Evolutionary conservation across 2,797 vertebrate species (phyloP), one percentile per base, ranked within the genome.

Genomic region (Ciconia nigra): DNA sequence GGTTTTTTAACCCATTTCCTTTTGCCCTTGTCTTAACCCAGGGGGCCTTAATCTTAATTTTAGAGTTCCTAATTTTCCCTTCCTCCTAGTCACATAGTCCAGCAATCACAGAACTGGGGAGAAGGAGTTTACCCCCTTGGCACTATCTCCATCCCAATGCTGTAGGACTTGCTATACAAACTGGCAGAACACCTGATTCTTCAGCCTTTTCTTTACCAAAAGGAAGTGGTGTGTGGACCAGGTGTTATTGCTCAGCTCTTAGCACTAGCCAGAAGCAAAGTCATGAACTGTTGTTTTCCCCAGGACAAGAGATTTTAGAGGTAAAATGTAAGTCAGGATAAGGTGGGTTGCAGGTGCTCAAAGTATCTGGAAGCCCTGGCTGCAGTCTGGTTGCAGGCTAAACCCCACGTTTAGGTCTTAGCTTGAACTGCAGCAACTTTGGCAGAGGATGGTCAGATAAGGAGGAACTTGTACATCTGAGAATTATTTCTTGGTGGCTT

Each of bases 351-450:
- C 21, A 29, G n/a, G 51, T 54, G 42, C 42, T 51, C 15, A 5
- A 3, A 39, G 83, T 31, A 2, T 13, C 58, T 63, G 66, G 77
- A 19, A 73, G 71, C 25, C 18, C 39, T 39, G 42, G 59, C 26
- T 47, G n/a, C 18, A 51, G 9, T 33, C 55, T 42, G 29, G 24
- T 16, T 35, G 20, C 33, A 51, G 58, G 21, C 59, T 71, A 19
- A 67, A 5, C 57, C 3, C 0, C 31, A 1, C 2, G 0, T 31
- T n/a, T 44, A n/a, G 20, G 35, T 20, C 22, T 41, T 35, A 9
- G 22, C 35, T 65, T 41, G 66, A 66, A 25, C 10, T 31, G 19
- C 37, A 46, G 76, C 65, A 26, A 2, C 29, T 65, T 20, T 65
- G 72, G 55, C 66, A n/a, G 62, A 55, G 71, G 46, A 15, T 26